Evolutionary conservation across 2,888 invertebrate species (phyloP).

Genomic region (Athripsodes cinereus): DNA sequence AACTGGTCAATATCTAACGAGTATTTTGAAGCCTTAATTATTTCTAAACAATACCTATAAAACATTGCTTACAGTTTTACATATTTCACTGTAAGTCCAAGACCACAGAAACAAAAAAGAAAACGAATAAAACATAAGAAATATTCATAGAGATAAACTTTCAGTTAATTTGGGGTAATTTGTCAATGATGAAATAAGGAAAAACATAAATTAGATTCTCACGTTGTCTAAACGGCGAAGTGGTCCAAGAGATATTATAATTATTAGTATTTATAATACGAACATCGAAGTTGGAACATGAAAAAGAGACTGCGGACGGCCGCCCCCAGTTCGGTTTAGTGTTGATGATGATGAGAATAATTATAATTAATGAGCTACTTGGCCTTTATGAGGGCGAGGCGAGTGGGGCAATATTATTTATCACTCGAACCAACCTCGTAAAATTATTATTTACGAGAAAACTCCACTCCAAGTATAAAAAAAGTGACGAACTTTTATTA

Average conservation of each 20-base stretch:
- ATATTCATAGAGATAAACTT: neutral
- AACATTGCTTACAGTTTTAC: too few relatives aligned
- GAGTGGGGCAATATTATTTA: neutral
- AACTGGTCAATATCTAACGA: too few relatives aligned
- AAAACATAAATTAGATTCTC: constrained; percentile 1
- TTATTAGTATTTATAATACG: neutral
- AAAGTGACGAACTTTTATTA: neutral
- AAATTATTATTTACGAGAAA: constrained; percentile 9
- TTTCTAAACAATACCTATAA: too few relatives aligned
- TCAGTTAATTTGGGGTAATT: constrained; percentile 1
- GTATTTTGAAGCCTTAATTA: too few relatives aligned
- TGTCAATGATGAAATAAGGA: neutral
- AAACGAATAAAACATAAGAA: neutral
- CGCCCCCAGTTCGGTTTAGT: constrained; percentile 10
- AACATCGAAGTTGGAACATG: neutral
- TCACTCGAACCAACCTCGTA: neutral
- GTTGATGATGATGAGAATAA: constrained; percentile 22
- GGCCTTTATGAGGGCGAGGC: constrained; percentile 15
- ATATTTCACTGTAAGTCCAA: too few relatives aligned
- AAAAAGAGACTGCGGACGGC: constrained; percentile 21
- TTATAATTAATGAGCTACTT: constrained; percentile 27
- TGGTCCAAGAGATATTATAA: neutral
- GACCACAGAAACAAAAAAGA: neutral
- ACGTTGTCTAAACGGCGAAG: neutral
- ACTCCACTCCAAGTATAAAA: neutral